These are phyloP conservation scores for Pachyramphus minor DNA, from an alignment of 2,113 vertebrate genomes.

Conservation along the genomic window DNA sequence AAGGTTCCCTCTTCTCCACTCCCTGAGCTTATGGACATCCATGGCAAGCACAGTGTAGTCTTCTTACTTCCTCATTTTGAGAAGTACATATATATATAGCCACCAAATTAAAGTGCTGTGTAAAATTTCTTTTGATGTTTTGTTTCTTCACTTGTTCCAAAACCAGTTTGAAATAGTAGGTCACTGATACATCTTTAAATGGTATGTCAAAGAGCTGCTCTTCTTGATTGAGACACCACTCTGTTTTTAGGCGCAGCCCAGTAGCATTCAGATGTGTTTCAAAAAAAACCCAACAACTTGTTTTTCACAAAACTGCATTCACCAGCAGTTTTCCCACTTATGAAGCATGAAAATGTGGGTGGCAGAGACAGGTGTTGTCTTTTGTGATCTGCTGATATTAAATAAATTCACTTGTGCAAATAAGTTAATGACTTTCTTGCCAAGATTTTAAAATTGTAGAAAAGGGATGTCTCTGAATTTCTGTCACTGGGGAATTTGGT, in stretches of 20 bases:
- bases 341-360: neutral
- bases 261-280: slow-evolving; percentile 1
- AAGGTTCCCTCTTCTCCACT: neutral
- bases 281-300: neutral
- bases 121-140: slow-evolving; percentile 57
- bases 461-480: neutral
- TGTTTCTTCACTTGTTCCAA: slow-evolving; percentile 57
- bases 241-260: slow-evolving; percentile 31
- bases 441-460: neutral
- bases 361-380: slow-evolving; percentile 26
- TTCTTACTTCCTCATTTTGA: slow-evolving; percentile 9
- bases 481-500: neutral
- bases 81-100: neutral
- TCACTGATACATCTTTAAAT: slow-evolving; percentile 56
- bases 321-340: slow-evolving; percentile 22
- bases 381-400: neutral
- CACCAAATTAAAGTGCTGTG: slow-evolving; percentile 39
- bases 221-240: slow-evolving; percentile 48
- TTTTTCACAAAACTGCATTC: slow-evolving; percentile 37
- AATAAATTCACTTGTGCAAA: neutral
- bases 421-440: neutral
- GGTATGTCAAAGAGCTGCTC: slow-evolving; percentile 26
- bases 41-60: neutral
- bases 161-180: slow-evolving; percentile 65
- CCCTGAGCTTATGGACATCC: neutral